Evolutionary conservation across 2,888 invertebrate species (phyloP).

Genomic region (Caenorhabditis sp.): DNA sequence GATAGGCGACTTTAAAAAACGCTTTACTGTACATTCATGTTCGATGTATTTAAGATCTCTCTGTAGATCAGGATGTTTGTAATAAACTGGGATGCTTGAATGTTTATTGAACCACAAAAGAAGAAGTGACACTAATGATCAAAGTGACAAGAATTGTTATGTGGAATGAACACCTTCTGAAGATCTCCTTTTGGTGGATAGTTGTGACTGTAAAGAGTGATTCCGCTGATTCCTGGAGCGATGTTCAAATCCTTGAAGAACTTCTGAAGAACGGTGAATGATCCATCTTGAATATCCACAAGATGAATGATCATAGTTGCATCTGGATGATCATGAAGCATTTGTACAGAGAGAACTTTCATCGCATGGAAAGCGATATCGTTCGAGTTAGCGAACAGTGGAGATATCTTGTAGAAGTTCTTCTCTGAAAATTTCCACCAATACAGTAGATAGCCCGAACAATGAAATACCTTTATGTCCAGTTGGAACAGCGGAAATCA

Average conservation of each 20-base stretch:
- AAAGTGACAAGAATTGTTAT: slow-evolving; percentile 47
- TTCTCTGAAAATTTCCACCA: slow-evolving; percentile 23
- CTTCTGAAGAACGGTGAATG: slow-evolving; percentile 20
- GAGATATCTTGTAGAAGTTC: slow-evolving; percentile 39
- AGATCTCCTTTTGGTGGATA: slow-evolving; percentile 42
- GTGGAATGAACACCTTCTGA: slow-evolving; percentile 29
- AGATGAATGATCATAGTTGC: slow-evolving; percentile 36
- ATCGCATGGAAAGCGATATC: slow-evolving; percentile 42
- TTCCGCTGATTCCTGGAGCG: slow-evolving; percentile 43
- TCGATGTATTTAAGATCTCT: slow-evolving; percentile 44
- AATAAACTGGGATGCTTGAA: slow-evolving; percentile 41
- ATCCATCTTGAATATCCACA: slow-evolving; percentile 32
- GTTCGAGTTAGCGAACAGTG: slow-evolving; percentile 44
- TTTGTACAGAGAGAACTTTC: slow-evolving; percentile 27
- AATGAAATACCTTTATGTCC: slow-evolving; percentile 21
- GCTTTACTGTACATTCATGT: slow-evolving; percentile 43
- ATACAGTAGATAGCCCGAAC: neutral
- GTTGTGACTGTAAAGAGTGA: slow-evolving; percentile 33
- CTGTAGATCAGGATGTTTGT: slow-evolving; percentile 51
- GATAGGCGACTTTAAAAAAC: neutral
- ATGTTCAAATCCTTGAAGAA: slow-evolving; percentile 24
- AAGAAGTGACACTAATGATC: slow-evolving; percentile 19
- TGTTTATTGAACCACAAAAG: neutral
- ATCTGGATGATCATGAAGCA: slow-evolving; percentile 28
- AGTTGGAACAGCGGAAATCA: slow-evolving; percentile 52